Evolutionary conservation across 1,140 invertebrate genomes (phyloP), one percentile per base, ranked within the genome.

Genomic region (Zaprionus ornatus): DNA sequence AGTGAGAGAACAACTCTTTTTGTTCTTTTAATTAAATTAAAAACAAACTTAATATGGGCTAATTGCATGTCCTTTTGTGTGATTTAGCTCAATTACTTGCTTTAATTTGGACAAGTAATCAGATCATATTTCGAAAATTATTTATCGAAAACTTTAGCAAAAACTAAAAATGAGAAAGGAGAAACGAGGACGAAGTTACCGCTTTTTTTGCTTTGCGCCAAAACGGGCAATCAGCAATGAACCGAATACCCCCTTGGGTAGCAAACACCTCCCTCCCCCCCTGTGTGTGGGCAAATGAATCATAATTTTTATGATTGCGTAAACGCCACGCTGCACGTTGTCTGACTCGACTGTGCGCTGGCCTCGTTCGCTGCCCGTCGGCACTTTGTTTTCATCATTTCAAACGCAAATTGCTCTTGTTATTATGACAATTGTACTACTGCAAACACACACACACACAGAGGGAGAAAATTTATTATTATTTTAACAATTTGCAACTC

Each of bases 401-500:
- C 61, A 64, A 67, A 77, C 74, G 77, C 70, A 90, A 87, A 88
- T 87, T 87, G 84, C 80, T 81, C 80, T 79, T 87, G 84, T 88
- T 87, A 88, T 87, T 87, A 80, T 78, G 77, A 71, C 84, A 88
- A 83, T 88, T 83, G 67, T 74, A 79, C 67, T 72, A 69, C 19
- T 37, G 21, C 62, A 60, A 65, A 73, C 48, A 54, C 76, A 81
- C 70, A 77, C 75, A 65, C 55, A 73, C 45, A 54, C 45, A 60
- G 37, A 15, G 37, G 40, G 40, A 12, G 40, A n/a, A n/a, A 84
- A 82, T 73, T 88, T 82, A 80, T 87, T 87, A 87, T 88, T 88
- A 87, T 90, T 88, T 88, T 87, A 88, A 87, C 80, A 79, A 79
- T 72, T 82, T 87, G 88, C 84, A 87, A 84, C 84, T 87, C 80